phyloP scores from a whole-genome alignment of 2,113 vertebrate genomes.

The Eurystomus gularis region DNA sequence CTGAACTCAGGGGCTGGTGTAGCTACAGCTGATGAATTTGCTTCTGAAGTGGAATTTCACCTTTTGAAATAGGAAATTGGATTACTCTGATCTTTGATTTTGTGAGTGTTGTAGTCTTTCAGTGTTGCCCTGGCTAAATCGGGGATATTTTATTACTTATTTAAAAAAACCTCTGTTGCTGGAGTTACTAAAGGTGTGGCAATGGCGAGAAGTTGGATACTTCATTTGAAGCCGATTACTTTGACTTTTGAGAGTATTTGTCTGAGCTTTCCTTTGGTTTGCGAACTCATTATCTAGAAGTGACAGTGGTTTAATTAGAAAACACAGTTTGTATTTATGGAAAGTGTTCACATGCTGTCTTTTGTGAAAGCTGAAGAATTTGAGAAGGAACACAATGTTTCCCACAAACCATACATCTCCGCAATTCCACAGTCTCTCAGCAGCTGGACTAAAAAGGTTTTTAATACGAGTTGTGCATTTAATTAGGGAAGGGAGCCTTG shows the following conservation, averaged over 20 bases:
- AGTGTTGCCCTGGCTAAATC: background rate
- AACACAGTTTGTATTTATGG: constrained; percentile 52
- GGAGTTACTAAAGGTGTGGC: background rate
- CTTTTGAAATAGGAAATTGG: background rate
- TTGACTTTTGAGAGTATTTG: constrained; percentile 41
- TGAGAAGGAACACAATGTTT: constrained; percentile 63
- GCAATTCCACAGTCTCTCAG: constrained; percentile 23
- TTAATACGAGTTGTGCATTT: constrained; percentile 41
- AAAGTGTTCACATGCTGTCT: constrained; percentile 55
- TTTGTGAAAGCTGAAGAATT: constrained; percentile 49
- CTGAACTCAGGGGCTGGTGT: background rate
- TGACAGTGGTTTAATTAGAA: constrained; percentile 58
- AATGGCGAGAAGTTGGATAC: background rate
- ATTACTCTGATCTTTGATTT: background rate
- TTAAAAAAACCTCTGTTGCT: background rate
- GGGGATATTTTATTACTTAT: background rate
- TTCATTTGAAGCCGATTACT: background rate
- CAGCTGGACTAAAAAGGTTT: constrained; percentile 52
- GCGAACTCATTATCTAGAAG: background rate
- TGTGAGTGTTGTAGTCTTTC: background rate
- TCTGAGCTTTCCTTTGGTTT: constrained; percentile 20
- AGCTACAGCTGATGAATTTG: background rate
- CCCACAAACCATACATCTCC: constrained; percentile 52
- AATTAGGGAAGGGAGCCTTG: constrained; percentile 59
- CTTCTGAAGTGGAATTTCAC: background rate